Evolutionary conservation across 92 coral and sea anemone species (phyloP), one percentile per base, ranked within the genome.

Genomic region (Phenganax subtilis): DNA sequence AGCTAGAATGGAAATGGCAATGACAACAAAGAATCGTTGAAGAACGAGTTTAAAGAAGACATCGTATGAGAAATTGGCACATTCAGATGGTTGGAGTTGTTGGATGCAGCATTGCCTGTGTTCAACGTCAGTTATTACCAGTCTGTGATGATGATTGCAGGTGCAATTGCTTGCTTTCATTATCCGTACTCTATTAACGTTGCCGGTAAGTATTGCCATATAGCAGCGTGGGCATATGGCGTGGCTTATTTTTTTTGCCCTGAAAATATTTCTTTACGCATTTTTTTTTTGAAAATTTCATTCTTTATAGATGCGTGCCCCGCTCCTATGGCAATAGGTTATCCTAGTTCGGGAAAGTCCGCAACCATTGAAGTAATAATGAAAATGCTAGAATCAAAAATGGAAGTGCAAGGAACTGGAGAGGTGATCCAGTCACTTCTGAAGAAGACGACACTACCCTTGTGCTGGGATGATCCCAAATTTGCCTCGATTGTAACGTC

Each of bases 391-490:
- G 77, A 79, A 20, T 81, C 73, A 28, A 81, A 81, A 63, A 62
- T 81, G 30, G 84, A 81, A 55, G 67, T 77, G 30, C 84, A 66
- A 81, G 84, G 77, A 81, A 67, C 84, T 14, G 66, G 76, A 20
- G 84, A 81, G 25, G 84, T 81, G 55, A 81, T 81, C 44, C 84
- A 81, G 64, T 81, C 84, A 20, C 77, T 81, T 17, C 84, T 81
- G 4, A 67, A 62, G 76, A 81, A 69, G 64, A 81, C 84, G 12
- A 81, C 84, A 7, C 52, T 81, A 9, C 84, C 84, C 29, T 69
- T 81, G 67, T 81, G 84, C 71, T 82, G 85, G 85, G 85, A 82
- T 82, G 85, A 82, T 30, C 85, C 85, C 68, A 55, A 76, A 82
- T 82, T 53, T 31, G 67, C 79, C 55, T 82, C 85, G 10, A 82